A percentile compares a stretch with the other conserved stretches of the same genome.
Conservation (phyloP, 2,113 vertebrate species). For the Naja naja region DNA sequence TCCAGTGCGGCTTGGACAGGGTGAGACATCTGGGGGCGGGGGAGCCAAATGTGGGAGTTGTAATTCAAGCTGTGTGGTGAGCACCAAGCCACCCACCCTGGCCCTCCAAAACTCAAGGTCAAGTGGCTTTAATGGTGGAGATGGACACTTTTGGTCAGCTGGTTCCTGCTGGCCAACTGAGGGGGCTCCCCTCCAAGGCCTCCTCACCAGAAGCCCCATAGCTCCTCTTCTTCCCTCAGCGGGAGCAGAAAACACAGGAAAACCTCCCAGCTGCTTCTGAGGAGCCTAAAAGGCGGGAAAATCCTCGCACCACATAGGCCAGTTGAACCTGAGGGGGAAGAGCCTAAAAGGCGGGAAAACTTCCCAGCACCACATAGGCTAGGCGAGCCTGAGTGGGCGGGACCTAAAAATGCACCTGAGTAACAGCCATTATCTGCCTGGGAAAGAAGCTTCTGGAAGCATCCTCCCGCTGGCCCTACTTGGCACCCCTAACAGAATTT, state of each 20-base stretch:
- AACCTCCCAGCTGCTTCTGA: background rate
- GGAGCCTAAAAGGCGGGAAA: no score
- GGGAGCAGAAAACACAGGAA: background rate
- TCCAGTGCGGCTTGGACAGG: background rate
- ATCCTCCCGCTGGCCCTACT: background rate
- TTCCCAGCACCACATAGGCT: no score
- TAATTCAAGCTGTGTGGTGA: background rate
- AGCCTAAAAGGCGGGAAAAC: background rate
- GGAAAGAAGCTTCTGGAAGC: background rate
- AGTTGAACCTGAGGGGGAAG: background rate
- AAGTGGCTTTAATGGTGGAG: background rate
- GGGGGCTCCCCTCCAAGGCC: background rate
- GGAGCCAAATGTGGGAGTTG: background rate
- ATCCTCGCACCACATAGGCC: no score
- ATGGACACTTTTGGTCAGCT: background rate
- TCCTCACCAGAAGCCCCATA: background rate
- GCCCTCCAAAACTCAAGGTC: background rate
- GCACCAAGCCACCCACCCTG: background rate
- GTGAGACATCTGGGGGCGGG: background rate
- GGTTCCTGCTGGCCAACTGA: background rate
- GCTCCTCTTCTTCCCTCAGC: background rate
- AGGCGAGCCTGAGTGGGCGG: background rate
- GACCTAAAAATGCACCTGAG: background rate
- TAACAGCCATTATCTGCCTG: background rate
- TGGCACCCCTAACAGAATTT: background rate